These are phyloP conservation scores for Eristalinus sepulchralis DNA, from an alignment of 2,888 invertebrate genomes.

Conservation along the genomic window DNA sequence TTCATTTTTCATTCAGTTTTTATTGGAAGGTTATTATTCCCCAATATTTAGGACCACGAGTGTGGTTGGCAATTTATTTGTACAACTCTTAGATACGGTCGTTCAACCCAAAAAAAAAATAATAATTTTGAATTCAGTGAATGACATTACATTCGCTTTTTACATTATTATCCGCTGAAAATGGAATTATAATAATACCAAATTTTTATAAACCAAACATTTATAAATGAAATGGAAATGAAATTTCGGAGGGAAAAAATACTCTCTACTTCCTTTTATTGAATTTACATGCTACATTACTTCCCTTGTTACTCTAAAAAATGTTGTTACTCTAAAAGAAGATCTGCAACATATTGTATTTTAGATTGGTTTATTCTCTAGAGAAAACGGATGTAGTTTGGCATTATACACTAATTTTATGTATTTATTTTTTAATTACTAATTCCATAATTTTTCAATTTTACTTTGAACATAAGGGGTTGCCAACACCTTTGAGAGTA, in stretches of 20 bases:
- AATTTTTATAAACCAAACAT: not conserved
- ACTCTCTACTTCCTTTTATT: not conserved
- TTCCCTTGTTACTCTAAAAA: not conserved
- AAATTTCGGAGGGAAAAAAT: not conserved
- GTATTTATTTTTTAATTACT: no score
- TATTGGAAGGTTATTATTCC: constrained; percentile 12
- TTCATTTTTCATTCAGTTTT: constrained; percentile 39
- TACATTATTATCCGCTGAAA: not conserved
- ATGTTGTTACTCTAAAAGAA: no score
- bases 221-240: not conserved
- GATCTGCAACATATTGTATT: no score
- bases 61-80: constrained; percentile 5
- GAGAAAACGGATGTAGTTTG: not conserved
- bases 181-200: constrained; percentile 5
- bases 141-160: not conserved
- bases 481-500: no score
- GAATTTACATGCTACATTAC: not conserved
- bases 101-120: constrained; percentile 12
- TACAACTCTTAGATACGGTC: not conserved
- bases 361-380: not conserved
- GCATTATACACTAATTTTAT: no score
- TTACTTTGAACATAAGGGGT: no score
- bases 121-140: constrained; percentile 8
- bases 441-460: no score
- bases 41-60: constrained; percentile 1